Base-by-base conservation (phyloP, 2,888 invertebrate species). In the Parnassius apollo region DNA sequence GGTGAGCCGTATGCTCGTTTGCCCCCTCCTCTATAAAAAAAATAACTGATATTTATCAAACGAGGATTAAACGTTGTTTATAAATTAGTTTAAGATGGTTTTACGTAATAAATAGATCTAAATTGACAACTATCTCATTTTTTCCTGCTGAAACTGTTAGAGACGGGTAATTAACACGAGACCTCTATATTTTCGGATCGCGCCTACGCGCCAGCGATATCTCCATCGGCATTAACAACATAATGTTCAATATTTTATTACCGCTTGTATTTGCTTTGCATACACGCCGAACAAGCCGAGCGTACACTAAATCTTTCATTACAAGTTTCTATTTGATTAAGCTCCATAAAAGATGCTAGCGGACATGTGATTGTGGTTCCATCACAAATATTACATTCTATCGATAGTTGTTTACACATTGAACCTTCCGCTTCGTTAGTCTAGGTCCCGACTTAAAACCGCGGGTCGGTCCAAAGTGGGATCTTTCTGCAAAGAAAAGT, bases 291-390 rank as follows among this genome's bases (percentile, higher is more conserved):
- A 88, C 90, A 85, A 80, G 83, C 81, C 77, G 75, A 80, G 77
- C 77, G 82, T 78, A 82, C 76, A 85, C 79, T 85, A 86, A 86
- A 88, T 89, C 87, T 86, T 87, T 86, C 87, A 90, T 89, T 89
- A 85, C 90, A 87, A 85, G 91, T 91, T 91, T 91, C 91, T 91
- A 91, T 91, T 91, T 91, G 91, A 88, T 91, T 89, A 86, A 81
- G 83, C 77, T 82, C 86, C 89, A 87, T 89, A 89, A 88, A 89
- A 85, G 79, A 73, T 75, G 81, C 85, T 89, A 80, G 81, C 87
- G 82, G 80, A 76, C 80, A 82, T 76, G 77, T 83, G 87, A 89
- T 89, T 89, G 88, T 79, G 88, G 86, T 90, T 88, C 89, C 87
- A 88, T 90, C 83, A 88, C 88, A 88, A 86, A 85, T 86, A 85